A percentile compares a stretch with the other conserved stretches of the same genome.
Conservation (phyloP, 2,113 vertebrate species). For the Edolisoma coerulescens region DNA sequence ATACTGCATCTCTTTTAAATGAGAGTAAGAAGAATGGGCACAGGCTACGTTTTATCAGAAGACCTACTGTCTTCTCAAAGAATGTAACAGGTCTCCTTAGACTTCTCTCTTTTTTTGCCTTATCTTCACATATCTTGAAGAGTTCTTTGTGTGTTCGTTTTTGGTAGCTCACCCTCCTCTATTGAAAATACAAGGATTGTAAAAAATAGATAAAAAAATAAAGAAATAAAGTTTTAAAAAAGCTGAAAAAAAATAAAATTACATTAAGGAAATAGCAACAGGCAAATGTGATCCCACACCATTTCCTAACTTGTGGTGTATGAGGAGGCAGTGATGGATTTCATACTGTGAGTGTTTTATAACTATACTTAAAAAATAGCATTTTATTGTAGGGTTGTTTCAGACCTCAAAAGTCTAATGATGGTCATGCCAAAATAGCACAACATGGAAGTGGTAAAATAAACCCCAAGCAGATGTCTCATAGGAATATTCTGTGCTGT, state of each 20-base stretch:
- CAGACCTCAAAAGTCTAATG: conserved; percentile 27
- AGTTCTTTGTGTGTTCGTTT: neutral
- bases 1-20: neutral
- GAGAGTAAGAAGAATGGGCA: neutral
- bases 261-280: conserved; percentile 1
- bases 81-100: neutral
- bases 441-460: neutral
- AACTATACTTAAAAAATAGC: neutral
- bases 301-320: conserved; percentile 6
- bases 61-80: neutral
- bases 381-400: conserved; percentile 22
- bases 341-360: neutral
- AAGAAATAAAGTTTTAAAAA: rapidly evolving
- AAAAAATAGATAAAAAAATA: neutral
- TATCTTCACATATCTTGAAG: neutral
- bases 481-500: neutral
- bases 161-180: neutral
- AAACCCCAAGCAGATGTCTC: neutral
- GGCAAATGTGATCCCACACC: neutral
- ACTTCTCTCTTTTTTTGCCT: neutral
- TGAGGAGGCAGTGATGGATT: neutral
- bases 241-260: neutral
- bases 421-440: neutral
- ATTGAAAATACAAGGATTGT: neutral
- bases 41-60: neutral